A percentile compares a stretch with the other conserved stretches of the same genome.
phyloP scores from a whole-genome alignment of 2,888 invertebrate genomes.

The Drosophila stalkeri region DNA sequence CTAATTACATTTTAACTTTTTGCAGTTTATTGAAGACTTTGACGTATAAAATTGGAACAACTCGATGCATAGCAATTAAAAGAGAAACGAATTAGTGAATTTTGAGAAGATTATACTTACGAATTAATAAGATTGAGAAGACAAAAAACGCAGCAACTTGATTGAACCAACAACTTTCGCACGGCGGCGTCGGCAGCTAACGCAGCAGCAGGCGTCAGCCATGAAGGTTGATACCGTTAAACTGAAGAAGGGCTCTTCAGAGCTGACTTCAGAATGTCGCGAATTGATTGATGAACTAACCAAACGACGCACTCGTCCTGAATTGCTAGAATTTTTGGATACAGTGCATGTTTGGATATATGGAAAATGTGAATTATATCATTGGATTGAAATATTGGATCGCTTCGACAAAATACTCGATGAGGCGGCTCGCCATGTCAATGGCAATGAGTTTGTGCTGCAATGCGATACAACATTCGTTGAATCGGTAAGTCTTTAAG shows the following conservation, averaged over 20 bases:
- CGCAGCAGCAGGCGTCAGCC: slow-evolving; percentile 63
- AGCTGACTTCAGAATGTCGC: slow-evolving; percentile 92
- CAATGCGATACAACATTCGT: slow-evolving; percentile 90
- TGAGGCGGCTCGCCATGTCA: slow-evolving; percentile 87
- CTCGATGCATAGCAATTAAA: slow-evolving; percentile 46
- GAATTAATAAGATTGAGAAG: slow-evolving; percentile 1
- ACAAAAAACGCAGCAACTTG: slow-evolving; percentile 36
- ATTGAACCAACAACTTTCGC: slow-evolving; percentile 50
- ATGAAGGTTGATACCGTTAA: slow-evolving; percentile 94
- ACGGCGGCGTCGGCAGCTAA: slow-evolving; percentile 61
- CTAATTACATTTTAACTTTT: slow-evolving; percentile 4
- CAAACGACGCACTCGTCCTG: slow-evolving; percentile 88
- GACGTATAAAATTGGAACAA: slow-evolving; percentile 45
- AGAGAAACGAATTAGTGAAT: background rate
- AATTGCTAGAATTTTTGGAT: slow-evolving; percentile 88
- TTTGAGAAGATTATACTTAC: slow-evolving; percentile 10
- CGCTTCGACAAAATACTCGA: slow-evolving; percentile 91
- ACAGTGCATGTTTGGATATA: slow-evolving; percentile 93
- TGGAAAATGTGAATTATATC: slow-evolving; percentile 94
- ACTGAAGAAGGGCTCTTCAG: slow-evolving; percentile 93
- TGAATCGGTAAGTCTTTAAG: slow-evolving; percentile 85
- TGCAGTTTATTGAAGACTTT: slow-evolving; percentile 55
- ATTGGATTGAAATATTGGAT: slow-evolving; percentile 94
- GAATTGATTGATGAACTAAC: slow-evolving; percentile 90
- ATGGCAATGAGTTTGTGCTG: slow-evolving; percentile 85